Conservation (phyloP, 2,113 vertebrate genomes). For the Anarhynchus alexandrinus region DNA sequence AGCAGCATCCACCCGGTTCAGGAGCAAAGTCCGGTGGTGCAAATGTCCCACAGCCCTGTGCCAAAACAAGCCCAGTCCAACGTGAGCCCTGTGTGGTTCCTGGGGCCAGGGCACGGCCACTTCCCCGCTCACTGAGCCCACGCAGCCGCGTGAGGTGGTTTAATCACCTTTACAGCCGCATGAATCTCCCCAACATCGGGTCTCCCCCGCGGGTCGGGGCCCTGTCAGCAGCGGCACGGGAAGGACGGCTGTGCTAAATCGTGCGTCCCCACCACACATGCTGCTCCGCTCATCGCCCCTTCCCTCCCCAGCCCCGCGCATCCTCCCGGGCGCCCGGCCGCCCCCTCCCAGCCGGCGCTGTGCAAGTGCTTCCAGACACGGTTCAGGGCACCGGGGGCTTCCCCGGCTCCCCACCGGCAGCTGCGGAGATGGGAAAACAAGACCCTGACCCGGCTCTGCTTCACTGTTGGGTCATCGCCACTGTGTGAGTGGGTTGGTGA, state of each 20-base stretch:
- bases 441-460: background rate
- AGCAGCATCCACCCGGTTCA: background rate
- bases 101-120: rapidly evolving
- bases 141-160: rapidly evolving
- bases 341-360: background rate
- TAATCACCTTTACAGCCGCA: rapidly evolving
- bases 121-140: rapidly evolving
- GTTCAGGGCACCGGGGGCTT: background rate
- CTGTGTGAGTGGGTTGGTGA: rapidly evolving
- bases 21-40: rapidly evolving
- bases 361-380: background rate
- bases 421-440: background rate
- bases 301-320: background rate
- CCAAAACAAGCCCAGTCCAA: background rate
- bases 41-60: background rate
- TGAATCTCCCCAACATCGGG: background rate
- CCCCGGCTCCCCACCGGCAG: background rate
- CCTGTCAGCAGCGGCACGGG: background rate
- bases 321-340: rapidly evolving
- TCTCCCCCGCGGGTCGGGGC: background rate
- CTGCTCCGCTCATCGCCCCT: background rate
- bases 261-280: background rate
- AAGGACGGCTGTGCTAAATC: background rate
- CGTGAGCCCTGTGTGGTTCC: rapidly evolving
- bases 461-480: rapidly evolving